phyloP scores from a whole-genome alignment of 2,113 vertebrate genomes.

The Tringa solitaria region DNA sequence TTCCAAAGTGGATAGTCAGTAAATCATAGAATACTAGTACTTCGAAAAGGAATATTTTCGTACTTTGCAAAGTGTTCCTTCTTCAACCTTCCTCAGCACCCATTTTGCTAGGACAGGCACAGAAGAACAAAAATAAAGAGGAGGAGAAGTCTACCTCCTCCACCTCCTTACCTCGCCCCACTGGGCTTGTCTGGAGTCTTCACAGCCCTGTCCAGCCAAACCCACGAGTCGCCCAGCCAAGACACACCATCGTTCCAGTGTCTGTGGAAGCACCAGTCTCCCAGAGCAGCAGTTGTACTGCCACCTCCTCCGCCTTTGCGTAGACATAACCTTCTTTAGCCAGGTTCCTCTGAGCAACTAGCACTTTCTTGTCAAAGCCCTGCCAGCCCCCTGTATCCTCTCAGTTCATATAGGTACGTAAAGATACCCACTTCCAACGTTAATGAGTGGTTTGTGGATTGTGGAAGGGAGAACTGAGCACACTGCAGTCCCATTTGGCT shows the following conservation, averaged over 20 bases:
- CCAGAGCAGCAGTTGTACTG: fast-evolving
- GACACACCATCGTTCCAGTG: fast-evolving
- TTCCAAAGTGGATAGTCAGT: neutral
- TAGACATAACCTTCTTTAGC: neutral
- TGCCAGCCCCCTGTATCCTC: neutral
- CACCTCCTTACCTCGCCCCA: neutral
- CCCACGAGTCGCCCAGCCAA: neutral
- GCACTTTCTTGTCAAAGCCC: neutral
- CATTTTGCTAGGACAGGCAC: fast-evolving
- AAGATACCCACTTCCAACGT: fast-evolving
- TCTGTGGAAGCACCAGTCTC: neutral
- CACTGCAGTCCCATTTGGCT: neutral
- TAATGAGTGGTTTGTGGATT: neutral
- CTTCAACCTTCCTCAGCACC: neutral
- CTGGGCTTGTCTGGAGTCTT: too few species aligned
- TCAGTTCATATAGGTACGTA: neutral
- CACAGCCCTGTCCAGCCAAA: neutral
- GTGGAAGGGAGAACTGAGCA: neutral
- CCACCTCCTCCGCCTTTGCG: fast-evolving
- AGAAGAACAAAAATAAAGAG: neutral
- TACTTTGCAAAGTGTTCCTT: neutral
- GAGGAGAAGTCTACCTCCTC: neutral
- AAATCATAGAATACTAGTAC: neutral
- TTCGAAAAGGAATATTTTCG: neutral
- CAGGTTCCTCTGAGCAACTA: neutral